phyloP scores from a whole-genome alignment of 2,113 vertebrate genomes.

The Ammodramus savannarum region DNA sequence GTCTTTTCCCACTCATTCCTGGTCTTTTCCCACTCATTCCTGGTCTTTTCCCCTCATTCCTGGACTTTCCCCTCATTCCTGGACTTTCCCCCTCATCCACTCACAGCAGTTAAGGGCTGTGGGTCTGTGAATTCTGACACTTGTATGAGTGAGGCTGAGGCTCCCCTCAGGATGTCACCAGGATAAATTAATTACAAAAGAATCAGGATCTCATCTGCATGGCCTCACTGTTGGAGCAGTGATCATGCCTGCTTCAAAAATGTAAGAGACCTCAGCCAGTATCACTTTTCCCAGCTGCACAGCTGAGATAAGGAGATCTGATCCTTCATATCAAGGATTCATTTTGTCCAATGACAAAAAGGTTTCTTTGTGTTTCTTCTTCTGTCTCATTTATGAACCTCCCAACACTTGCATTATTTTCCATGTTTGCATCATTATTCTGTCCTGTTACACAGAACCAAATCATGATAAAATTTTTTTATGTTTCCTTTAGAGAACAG shows the following conservation, averaged over 20 bases:
- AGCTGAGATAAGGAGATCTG: not conserved
- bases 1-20: no score
- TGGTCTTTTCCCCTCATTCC: not conserved
- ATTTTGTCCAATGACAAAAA: not conserved
- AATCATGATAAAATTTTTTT: not conserved
- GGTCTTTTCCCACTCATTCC: not conserved
- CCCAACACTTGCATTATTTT: not conserved
- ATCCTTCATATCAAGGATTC: not conserved
- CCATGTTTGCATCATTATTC: not conserved
- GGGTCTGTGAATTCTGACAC: not conserved
- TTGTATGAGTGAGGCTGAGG: not conserved
- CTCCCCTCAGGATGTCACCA: not conserved
- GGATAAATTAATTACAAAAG: not conserved
- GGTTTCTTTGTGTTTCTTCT: not conserved
- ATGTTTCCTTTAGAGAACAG: conserved; percentile 80
- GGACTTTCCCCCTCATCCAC: not conserved
- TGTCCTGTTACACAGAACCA: not conserved
- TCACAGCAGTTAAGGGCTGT: not conserved
- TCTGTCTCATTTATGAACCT: not conserved
- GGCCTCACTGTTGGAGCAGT: not conserved
- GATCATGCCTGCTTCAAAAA: not conserved
- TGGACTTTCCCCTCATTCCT: not conserved
- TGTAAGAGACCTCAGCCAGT: not conserved
- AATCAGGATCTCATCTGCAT: not conserved
- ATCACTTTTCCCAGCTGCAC: not conserved